Evolutionary conservation across 2,888 invertebrate genomes (phyloP).

Genomic region (Nemotelus nigrinus): DNA sequence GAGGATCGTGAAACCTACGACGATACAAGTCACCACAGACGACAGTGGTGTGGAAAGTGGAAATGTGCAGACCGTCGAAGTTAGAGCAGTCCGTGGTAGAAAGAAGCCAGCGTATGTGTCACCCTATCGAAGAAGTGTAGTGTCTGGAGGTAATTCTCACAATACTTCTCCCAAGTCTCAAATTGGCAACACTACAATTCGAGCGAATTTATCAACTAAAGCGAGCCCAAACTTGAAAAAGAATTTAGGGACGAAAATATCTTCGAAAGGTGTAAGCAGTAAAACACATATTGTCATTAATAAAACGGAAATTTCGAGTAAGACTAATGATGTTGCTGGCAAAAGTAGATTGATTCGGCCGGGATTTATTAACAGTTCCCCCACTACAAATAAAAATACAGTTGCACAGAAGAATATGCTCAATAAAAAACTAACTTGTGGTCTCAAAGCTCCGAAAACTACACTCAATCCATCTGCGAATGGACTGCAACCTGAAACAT

Average conservation of each 20-base stretch:
- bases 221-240: constrained; percentile 55
- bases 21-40: constrained; percentile 47
- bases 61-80: constrained; percentile 40
- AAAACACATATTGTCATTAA: constrained; percentile 51
- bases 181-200: constrained; percentile 52
- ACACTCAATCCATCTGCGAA: constrained; percentile 47
- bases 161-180: constrained; percentile 55
- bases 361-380: constrained; percentile 46
- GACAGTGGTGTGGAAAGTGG: constrained; percentile 52
- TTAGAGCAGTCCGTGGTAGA: constrained; percentile 63
- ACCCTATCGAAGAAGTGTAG: constrained; percentile 66
- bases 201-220: constrained; percentile 62
- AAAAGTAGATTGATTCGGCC: constrained; percentile 39
- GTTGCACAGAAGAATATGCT: constrained; percentile 50
- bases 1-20: constrained; percentile 70
- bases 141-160: constrained; percentile 62
- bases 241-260: constrained; percentile 47
- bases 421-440: constrained; percentile 46
- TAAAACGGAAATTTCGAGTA: constrained; percentile 49
- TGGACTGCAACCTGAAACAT: constrained; percentile 56
- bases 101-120: constrained; percentile 75
- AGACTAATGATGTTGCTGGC: constrained; percentile 40
- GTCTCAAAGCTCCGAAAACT: constrained; percentile 39
- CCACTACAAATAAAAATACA: constrained; percentile 55
- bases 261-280: constrained; percentile 48